Conservation (phyloP, 1,140 invertebrate species). For the Chrysomallon squamiferum region DNA sequence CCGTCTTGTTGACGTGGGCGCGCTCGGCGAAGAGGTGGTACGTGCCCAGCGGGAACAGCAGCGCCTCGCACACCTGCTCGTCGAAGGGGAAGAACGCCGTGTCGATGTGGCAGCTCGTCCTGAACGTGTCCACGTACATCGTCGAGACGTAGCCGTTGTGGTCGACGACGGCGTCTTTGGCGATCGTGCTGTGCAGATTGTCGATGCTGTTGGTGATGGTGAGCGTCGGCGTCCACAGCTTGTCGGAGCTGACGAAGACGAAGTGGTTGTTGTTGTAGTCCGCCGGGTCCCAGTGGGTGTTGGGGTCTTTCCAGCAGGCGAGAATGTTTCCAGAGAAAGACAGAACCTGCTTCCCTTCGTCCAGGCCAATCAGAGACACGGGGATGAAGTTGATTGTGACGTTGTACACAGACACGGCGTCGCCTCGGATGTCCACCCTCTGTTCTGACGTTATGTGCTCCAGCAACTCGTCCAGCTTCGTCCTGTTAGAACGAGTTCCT, state of each 20-base stretch:
- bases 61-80: slow-evolving; percentile 25
- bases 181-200: not conserved
- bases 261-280: slow-evolving; percentile 64
- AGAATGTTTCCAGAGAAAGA: slow-evolving; percentile 14
- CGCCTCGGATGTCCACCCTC: too few species aligned
- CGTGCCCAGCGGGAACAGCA: slow-evolving; percentile 5
- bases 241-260: slow-evolving; percentile 11
- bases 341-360: slow-evolving; percentile 26
- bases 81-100: slow-evolving; percentile 37
- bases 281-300: slow-evolving; percentile 67
- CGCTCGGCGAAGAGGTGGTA: not conserved
- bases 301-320: slow-evolving; percentile 18
- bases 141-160: not conserved
- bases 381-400: not conserved
- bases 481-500: too few species aligned
- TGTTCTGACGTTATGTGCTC: too few species aligned
- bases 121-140: slow-evolving; percentile 69
- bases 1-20: not conserved
- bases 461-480: too few species aligned
- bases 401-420: too few species aligned
- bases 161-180: not conserved
- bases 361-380: slow-evolving; percentile 16
- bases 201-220: slow-evolving; percentile 24
- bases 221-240: slow-evolving; percentile 30
- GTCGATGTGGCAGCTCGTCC: slow-evolving; percentile 73